Evolutionary conservation across 2,113 vertebrate genomes (phyloP).

Genomic region (Cyphomyrus plagiostoma): DNA sequence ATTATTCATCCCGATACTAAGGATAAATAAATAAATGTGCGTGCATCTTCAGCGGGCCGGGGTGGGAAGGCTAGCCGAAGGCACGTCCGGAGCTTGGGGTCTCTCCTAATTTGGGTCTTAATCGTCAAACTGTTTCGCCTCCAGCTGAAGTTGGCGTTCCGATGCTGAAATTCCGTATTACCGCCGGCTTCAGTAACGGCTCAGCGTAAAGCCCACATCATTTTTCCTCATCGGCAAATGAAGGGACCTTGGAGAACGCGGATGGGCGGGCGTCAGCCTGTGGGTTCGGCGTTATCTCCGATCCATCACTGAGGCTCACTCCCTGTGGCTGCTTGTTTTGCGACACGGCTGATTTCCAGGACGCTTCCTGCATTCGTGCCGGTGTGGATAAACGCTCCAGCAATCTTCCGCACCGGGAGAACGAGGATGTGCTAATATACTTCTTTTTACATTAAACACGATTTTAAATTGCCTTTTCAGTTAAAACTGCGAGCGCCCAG

Average conservation of each 20-base stretch:
- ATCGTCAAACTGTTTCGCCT: background rate
- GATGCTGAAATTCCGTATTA: background rate
- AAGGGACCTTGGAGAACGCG: background rate
- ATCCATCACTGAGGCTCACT: background rate
- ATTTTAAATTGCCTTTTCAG: background rate
- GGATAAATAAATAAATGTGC: slow-evolving; percentile 29
- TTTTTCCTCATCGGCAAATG: background rate
- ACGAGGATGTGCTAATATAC: background rate
- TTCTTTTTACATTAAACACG: background rate
- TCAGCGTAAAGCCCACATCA: background rate
- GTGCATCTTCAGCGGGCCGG: background rate
- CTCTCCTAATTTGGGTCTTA: background rate
- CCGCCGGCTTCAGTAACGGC: background rate
- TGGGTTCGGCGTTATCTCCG: no score
- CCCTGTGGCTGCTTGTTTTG: background rate
- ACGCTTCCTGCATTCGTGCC: background rate
- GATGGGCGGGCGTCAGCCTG: background rate
- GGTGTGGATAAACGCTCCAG: background rate
- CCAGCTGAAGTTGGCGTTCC: background rate
- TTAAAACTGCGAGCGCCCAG: background rate
- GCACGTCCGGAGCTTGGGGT: background rate
- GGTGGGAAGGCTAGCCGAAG: background rate
- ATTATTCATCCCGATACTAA: slow-evolving; percentile 51
- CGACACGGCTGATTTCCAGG: background rate
- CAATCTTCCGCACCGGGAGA: background rate